A percentile compares a stretch with the other conserved stretches of the same genome.
phyloP scores from a whole-genome alignment of 2,888 invertebrate species.

The Lamproptera curius region DNA sequence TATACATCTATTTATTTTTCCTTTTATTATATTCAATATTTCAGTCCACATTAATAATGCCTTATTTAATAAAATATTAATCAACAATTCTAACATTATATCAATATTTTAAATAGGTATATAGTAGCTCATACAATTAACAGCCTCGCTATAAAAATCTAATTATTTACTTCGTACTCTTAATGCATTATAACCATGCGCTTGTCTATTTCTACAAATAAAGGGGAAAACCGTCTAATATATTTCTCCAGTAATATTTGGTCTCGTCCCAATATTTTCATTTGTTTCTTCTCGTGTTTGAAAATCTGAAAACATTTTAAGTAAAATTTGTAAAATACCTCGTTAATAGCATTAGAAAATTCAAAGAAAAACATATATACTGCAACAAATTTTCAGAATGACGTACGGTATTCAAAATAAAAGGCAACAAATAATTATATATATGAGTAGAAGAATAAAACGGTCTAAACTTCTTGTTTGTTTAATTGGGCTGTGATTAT shows the following conservation, averaged over 20 bases:
- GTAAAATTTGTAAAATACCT: not conserved
- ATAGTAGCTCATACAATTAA: too few species aligned
- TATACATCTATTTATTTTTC: too few species aligned
- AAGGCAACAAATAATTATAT: not conserved
- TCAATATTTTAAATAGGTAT: too few species aligned
- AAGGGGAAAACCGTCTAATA: constrained; percentile 62
- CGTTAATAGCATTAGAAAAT: not conserved
- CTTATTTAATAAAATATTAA: too few species aligned
- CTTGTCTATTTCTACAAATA: constrained; percentile 38
- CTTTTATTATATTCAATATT: too few species aligned
- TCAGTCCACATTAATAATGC: too few species aligned
- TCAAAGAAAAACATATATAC: not conserved
- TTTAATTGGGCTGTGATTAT: too few species aligned
- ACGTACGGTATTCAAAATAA: not conserved
- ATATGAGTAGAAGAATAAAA: too few species aligned
- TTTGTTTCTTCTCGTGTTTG: constrained; percentile 48
- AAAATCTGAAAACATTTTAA: constrained; percentile 46
- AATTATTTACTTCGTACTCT: too few species aligned
- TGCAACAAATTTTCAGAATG: not conserved
- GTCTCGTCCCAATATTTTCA: constrained; percentile 60
- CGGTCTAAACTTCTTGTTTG: too few species aligned
- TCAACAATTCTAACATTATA: constrained; percentile 61
- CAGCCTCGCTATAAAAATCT: too few species aligned
- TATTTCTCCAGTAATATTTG: constrained; percentile 61
- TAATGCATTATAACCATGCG: constrained; percentile 29